These are phyloP conservation scores for Pachliopta kotzebuea DNA, from an alignment of 2,888 invertebrate genomes.

Conservation along the genomic window DNA sequence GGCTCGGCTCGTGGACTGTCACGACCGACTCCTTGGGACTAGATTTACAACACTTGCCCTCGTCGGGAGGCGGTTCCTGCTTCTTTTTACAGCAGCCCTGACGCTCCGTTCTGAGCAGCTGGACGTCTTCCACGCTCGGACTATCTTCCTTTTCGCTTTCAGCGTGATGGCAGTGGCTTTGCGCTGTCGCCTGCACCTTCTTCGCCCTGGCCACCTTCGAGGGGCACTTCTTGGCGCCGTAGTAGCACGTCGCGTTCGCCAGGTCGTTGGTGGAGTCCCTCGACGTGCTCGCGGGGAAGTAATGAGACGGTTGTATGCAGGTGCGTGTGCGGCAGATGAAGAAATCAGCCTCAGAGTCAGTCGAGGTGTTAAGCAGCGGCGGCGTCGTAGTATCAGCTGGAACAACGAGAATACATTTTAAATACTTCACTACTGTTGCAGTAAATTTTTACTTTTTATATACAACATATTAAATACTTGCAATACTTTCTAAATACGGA, in stretches of 20 bases:
- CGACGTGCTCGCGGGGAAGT: conserved; percentile 56
- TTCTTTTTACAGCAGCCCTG: conserved; percentile 56
- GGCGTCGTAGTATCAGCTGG: conserved; percentile 63
- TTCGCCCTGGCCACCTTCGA: conserved; percentile 63
- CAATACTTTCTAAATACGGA: neutral
- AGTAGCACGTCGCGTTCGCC: conserved; percentile 53
- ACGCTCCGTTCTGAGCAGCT: conserved; percentile 53
- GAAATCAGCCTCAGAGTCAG: conserved; percentile 61
- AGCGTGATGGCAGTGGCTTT: conserved; percentile 44
- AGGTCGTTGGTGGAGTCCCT: conserved; percentile 42
- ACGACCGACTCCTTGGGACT: conserved; percentile 38
- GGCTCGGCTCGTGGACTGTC: conserved; percentile 34
- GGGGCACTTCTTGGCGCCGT: conserved; percentile 66
- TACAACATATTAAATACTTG: neutral
- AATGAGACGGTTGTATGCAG: conserved; percentile 71
- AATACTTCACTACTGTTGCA: neutral
- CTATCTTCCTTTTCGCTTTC: conserved; percentile 60
- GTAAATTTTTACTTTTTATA: neutral
- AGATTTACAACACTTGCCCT: conserved; percentile 41
- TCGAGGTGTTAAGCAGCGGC: conserved; percentile 58
- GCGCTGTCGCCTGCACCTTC: conserved; percentile 38
- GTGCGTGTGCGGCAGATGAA: conserved; percentile 69
- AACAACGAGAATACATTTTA: conserved; percentile 13
- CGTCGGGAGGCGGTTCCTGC: conserved; percentile 51
- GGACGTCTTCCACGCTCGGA: conserved; percentile 62